Percentiles rank a stretch among this genome's conserved stretches.
Evolutionary conservation across 2,113 vertebrate species (phyloP).

Genomic region (Archilochus colubris): DNA sequence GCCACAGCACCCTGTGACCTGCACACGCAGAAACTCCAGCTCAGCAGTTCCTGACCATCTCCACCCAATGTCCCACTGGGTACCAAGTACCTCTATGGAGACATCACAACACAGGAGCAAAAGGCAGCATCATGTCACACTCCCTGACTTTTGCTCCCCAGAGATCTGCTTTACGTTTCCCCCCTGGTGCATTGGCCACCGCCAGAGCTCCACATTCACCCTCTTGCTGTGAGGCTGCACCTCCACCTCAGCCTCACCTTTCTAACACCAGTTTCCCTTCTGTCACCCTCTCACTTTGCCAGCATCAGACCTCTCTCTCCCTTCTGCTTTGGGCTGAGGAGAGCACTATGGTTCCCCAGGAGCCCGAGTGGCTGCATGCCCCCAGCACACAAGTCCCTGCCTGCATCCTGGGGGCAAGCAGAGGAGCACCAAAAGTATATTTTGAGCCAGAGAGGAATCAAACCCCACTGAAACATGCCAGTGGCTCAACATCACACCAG

Average conservation of each 20-base stretch:
- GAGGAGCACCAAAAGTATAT: background rate
- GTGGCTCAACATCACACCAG: background rate
- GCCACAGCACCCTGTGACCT: background rate
- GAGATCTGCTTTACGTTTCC: background rate
- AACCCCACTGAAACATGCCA: rapidly evolving
- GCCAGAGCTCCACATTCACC: rapidly evolving
- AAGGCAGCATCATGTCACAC: rapidly evolving
- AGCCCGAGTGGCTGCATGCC: rapidly evolving
- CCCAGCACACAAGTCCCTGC: background rate
- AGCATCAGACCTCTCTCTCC: background rate
- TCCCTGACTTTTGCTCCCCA: background rate
- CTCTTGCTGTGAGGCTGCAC: background rate
- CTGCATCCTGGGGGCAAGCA: background rate
- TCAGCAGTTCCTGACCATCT: background rate
- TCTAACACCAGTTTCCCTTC: background rate
- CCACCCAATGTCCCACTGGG: rapidly evolving
- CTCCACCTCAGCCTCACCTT: background rate
- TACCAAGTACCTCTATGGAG: background rate
- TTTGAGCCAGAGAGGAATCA: background rate
- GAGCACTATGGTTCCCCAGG: background rate
- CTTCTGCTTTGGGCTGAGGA: background rate
- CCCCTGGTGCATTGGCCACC: rapidly evolving
- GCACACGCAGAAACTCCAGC: background rate
- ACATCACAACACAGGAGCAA: background rate
- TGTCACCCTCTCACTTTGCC: background rate